Evolutionary conservation across 2,113 vertebrate species (phyloP).

Genomic region (Pyrgilauda ruficollis): DNA sequence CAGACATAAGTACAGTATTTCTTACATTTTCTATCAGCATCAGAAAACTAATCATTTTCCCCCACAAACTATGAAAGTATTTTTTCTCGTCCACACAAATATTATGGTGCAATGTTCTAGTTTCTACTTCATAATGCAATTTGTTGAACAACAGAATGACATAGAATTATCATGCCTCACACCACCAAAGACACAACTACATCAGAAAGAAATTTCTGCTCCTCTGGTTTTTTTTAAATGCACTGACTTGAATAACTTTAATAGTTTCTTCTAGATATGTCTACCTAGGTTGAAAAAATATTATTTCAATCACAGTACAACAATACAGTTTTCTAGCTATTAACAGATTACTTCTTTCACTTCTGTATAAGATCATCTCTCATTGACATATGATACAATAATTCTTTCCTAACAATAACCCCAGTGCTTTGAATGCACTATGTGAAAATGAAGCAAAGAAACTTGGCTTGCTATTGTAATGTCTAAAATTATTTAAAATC

Average conservation of each 20-base stretch:
- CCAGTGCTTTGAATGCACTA: not conserved
- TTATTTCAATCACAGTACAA: not conserved
- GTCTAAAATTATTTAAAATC: not conserved
- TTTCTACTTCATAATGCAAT: not conserved
- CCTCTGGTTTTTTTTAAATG: not conserved
- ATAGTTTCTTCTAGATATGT: not conserved
- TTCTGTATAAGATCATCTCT: not conserved
- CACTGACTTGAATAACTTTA: not conserved
- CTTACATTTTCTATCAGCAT: slow-evolving; percentile 48
- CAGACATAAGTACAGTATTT: slow-evolving; percentile 71
- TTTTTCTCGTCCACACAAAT: not conserved
- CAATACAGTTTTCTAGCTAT: not conserved
- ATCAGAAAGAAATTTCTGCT: not conserved
- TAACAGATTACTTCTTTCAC: not conserved
- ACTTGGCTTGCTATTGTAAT: not conserved
- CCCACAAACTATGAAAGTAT: not conserved
- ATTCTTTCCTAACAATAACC: not conserved
- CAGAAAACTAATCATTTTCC: slow-evolving; percentile 56
- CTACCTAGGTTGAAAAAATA: not conserved
- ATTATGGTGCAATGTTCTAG: not conserved
- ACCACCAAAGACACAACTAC: not conserved
- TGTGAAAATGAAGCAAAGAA: not conserved
- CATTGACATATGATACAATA: not conserved
- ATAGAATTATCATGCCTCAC: not conserved
- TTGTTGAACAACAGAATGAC: not conserved